phyloP scores from a whole-genome alignment of 2,113 vertebrate species.

The Gadus macrocephalus region DNA sequence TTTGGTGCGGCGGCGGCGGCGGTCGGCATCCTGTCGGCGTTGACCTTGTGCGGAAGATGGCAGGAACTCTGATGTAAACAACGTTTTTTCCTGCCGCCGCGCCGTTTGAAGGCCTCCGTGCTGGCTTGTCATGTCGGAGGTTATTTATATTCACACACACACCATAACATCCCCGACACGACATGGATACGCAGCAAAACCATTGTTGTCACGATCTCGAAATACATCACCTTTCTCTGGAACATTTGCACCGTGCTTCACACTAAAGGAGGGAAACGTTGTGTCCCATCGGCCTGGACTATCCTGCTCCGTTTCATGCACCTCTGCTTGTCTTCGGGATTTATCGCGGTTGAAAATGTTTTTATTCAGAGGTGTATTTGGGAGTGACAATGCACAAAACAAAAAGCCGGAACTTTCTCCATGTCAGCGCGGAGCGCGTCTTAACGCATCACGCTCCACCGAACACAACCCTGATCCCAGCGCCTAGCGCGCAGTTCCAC shows the following conservation, averaged over 20 bases:
- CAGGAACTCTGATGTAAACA: constrained; percentile 67
- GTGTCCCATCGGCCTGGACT: too few relatives aligned
- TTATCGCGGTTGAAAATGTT: constrained; percentile 42
- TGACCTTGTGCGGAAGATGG: constrained; percentile 55
- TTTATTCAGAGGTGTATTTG: constrained; percentile 56
- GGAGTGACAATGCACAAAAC: constrained; percentile 30
- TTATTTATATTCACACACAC: too few relatives aligned
- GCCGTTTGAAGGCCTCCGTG: constrained; percentile 45
- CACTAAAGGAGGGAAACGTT: too few relatives aligned
- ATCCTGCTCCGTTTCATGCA: too few relatives aligned
- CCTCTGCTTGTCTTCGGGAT: too few relatives aligned
- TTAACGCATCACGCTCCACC: constrained; percentile 61
- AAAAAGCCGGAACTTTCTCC: constrained; percentile 46
- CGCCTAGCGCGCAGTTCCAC: constrained; percentile 55
- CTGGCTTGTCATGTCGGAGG: constrained; percentile 35
- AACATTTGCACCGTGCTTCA: too few relatives aligned
- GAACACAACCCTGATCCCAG: constrained; percentile 59
- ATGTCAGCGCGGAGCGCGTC: constrained; percentile 36
- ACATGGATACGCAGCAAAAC: too few relatives aligned
- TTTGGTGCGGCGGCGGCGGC: constrained; percentile 57
- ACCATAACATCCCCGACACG: too few relatives aligned
- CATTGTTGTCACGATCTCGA: too few relatives aligned
- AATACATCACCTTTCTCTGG: too few relatives aligned
- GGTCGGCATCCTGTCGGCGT: constrained; percentile 64
- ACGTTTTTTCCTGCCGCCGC: constrained; percentile 51